A percentile compares a stretch with the other conserved stretches of the same genome.
These are phyloP conservation scores for Tinamus major DNA, from an alignment of 2,797 vertebrate genomes.

Conservation along the genomic window DNA sequence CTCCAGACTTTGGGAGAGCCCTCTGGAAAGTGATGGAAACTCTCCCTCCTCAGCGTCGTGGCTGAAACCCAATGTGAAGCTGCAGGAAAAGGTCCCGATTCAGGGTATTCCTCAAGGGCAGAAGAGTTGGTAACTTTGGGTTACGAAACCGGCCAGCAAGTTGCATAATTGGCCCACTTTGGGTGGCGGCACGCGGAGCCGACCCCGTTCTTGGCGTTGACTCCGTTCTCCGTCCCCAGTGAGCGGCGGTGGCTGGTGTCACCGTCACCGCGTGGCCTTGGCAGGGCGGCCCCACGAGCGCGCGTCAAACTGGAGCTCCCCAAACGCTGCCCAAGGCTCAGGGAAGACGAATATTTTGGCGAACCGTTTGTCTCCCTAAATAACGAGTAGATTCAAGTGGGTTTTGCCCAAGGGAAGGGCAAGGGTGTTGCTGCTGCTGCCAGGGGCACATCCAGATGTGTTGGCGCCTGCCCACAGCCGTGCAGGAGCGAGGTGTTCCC, in stretches of 20 bases:
- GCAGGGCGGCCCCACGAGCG: neutral
- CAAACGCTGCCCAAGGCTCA: neutral
- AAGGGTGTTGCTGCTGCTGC: neutral
- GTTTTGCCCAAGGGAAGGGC: neutral
- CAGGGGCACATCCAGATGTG: too few species aligned
- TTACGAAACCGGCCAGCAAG: neutral
- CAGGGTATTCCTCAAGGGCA: neutral
- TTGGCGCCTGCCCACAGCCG: too few species aligned
- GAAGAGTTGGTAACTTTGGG: neutral
- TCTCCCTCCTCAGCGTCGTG: neutral
- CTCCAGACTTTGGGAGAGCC: neutral
- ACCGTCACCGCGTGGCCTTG: fast-evolving
- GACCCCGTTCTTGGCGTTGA: neutral
- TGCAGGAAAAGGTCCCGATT: neutral
- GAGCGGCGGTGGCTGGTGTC: too few species aligned
- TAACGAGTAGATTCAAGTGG: neutral
- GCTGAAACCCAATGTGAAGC: neutral
- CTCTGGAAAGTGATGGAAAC: neutral
- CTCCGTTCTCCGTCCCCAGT: too few species aligned
- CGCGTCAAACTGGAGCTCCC: neutral
- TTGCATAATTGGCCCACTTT: neutral
- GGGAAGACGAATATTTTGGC: neutral
- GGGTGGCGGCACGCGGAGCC: neutral
- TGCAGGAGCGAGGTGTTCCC: too few species aligned
- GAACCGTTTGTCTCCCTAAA: neutral